A percentile compares a stretch with the other conserved stretches of the same genome.
Evolutionary conservation across 1,140 invertebrate species (phyloP).

Genomic region (Leptestheria dahalacensis): DNA sequence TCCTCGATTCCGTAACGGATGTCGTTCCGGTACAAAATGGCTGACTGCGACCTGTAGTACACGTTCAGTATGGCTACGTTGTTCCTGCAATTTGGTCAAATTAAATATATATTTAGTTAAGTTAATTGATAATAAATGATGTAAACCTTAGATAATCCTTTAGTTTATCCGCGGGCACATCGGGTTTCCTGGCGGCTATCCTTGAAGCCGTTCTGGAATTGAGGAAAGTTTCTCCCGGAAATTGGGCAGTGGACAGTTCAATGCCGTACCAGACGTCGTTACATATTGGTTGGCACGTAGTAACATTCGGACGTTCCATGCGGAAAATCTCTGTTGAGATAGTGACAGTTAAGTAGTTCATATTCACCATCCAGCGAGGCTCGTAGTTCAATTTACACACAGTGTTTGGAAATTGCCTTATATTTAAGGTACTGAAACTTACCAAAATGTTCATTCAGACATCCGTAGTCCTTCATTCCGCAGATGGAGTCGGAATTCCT

Average conservation of each 20-base stretch:
- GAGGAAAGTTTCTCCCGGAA: background rate
- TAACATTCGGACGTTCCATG: background rate
- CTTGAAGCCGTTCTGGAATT: background rate
- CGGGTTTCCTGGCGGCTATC: background rate
- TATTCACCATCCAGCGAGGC: no score
- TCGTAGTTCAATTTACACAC: no score
- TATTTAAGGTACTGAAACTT: no score
- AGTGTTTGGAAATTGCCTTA: no score
- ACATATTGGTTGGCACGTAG: background rate
- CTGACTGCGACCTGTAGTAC: conserved; percentile 7
- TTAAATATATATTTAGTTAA: background rate
- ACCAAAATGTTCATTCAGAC: background rate
- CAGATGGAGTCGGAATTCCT: background rate
- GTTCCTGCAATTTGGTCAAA: background rate
- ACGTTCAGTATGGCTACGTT: conserved; percentile 8
- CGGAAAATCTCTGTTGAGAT: background rate
- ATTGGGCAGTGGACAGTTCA: background rate
- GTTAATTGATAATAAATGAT: background rate
- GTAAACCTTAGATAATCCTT: background rate
- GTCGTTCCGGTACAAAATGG: conserved; percentile 4
- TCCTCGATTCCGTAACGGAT: conserved; percentile 10
- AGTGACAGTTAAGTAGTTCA: background rate
- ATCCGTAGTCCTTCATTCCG: background rate
- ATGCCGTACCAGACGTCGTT: background rate
- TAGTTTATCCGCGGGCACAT: background rate